Evolutionary conservation across 2,797 vertebrate genomes (phyloP), one percentile per base, ranked within the genome.

Genomic region (Florisuga fusca): DNA sequence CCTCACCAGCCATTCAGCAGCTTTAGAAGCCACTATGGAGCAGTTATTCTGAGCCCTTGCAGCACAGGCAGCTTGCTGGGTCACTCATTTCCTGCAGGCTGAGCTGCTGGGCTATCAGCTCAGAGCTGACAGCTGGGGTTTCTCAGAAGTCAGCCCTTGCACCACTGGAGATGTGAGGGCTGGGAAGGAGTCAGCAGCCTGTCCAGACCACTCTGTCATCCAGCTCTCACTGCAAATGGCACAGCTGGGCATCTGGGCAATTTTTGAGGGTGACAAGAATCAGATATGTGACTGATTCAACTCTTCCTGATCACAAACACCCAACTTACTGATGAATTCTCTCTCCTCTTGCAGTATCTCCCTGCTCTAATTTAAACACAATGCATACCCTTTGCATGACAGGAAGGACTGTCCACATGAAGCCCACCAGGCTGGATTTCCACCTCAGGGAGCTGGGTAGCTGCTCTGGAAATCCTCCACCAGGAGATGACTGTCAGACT

Each of bases 21-120:
- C 23, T 90, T 81, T 16, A 82, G 63, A 81, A 87, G 78, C 8
- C 12, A 34, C 4, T 3, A 19, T 0, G 10, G 93, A 93, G 77
- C 59, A 79, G 43, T 75, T 75, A 36, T 63, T 90, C 6, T 73
- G 67, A 75, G 31, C 21, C 29, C 71, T 10, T 67, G n/a, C 68
- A 67, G 53, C 5, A 72, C 8, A 19, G 3, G 1, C 27, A 91
- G 54, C 66, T 89, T 1, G 0, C 50, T 45, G 77, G 22, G 31
- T 90, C 95, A 85, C 67, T 78, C 88, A 57, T 59, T 97, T 97
- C 96, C 96, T 96, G 72, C 81, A 20, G 66, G 75, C 34, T 2
- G 46, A 64, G 55, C 78, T 15, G 45, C n/a, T 0, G 0, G 54
- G 53, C 73, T 95, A 94, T 95, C 94, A 0, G 67, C 75, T 48